Base-by-base conservation (phyloP, 2,888 invertebrate genomes). In the Drosophila infuscata region DNA sequence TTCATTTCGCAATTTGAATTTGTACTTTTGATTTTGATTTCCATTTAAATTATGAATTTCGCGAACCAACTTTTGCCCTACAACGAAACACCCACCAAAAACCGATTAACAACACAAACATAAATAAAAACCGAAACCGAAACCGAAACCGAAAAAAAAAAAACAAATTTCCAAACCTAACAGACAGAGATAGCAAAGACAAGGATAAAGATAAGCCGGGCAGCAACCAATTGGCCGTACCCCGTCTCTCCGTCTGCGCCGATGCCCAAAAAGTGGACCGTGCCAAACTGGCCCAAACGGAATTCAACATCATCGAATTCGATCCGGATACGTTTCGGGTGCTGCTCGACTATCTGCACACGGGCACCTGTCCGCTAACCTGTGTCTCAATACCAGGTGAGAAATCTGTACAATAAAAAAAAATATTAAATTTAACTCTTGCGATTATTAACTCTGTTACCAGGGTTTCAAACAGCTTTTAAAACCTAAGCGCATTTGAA, bases 241-340 rank as follows among this genome's bases (percentile, higher is more conserved):
- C 98, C 53, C 95, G 98, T 81, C 94, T 98, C 66, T 98, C 97
- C 78, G 98, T 98, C 62, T 98, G 98, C 93, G 98, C 98, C 7
- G 98, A 98, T 92, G 97, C 97, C 76, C 98, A 98, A 92, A 98
- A 98, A 94, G 98, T 98, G 30, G 98, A 98, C 93, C 95, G 97
- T 77, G 96, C 97, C 72, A 98, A 98, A 94, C 94, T 98, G 74
- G 98, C 98, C 61, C 98, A 98, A 94, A 97, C 97, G 81, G 98
- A 98, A 96, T 98, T 98, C 94, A 97, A 97, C 81, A 98, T 98
- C 92, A 98, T 98, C 91, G 98, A 98, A 94, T 98, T 98, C 93
- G 98, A 98, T 94, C 96, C 98, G 52, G 98, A 98, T 82, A 98
- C 98, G 12, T 98, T 98, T 94, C 95, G 97, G 74, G 97, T 97